Evolutionary conservation across 2,797 vertebrate species (phyloP).

Genomic region (Ammospiza maritima): DNA sequence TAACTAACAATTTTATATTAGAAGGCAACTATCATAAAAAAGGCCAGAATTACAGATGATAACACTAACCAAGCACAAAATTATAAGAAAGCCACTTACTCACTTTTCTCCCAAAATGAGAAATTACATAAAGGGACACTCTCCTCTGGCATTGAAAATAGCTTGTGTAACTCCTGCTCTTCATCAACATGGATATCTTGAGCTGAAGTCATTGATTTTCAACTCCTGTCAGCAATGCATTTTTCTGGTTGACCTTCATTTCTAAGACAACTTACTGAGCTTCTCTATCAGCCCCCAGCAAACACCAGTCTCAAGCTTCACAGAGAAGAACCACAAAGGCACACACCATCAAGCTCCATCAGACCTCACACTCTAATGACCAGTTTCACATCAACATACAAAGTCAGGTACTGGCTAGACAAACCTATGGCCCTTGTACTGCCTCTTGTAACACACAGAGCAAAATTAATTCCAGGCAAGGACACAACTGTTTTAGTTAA

Average conservation of each 20-base stretch:
- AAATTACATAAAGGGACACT: not conserved
- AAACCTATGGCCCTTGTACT: not conserved
- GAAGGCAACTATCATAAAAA: not conserved
- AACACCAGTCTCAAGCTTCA: not conserved
- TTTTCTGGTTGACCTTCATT: not conserved
- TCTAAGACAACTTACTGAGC: not conserved
- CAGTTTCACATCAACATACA: not conserved
- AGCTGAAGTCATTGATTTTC: not conserved
- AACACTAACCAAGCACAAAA: not conserved
- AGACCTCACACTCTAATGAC: not conserved
- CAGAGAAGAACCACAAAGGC: not conserved
- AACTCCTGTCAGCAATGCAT: not conserved
- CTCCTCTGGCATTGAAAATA: not conserved
- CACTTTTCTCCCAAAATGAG: not conserved
- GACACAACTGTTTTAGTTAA: not conserved
- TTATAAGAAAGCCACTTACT: not conserved
- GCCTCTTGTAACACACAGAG: not conserved
- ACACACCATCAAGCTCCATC: not conserved
- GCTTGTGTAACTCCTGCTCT: not conserved
- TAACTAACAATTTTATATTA: not conserved
- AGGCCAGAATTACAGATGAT: not conserved
- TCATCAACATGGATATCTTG: not conserved
- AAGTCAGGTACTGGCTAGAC: not conserved
- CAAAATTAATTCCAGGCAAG: not conserved
- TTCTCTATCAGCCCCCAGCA: not conserved